Evolutionary conservation across 1,140 invertebrate species (phyloP), one percentile per base, ranked within the genome.

Genomic region (Ceratitis capitata): DNA sequence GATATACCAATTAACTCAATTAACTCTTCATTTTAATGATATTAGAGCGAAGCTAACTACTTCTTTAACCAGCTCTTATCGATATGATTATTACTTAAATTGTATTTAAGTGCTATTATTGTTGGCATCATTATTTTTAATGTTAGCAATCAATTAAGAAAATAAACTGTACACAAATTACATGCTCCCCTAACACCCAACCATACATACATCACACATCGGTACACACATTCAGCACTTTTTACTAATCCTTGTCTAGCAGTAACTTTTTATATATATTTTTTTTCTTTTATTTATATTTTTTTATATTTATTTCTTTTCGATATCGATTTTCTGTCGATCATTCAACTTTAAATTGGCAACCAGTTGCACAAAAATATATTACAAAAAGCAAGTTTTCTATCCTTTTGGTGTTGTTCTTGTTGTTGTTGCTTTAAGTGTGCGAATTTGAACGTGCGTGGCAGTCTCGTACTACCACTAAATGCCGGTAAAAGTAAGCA

Each of bases 81-180:
- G 32, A 69, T 69, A 35, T 69, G 39, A 32, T 69, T 69, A 69
- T 69, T 69, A 69, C n/a, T 14, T 45, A 12, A 29, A 49, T 82
- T 47, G n/a, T n/a, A n/a, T 49, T 82, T 45, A 14, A 51, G 42
- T 83, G 26, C 19, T 35, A 12, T 56, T 29, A 23, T 83, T 53
- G 47, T 29, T 29, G 29, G 19, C 69, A 78, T 26, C 35, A 47
- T 78, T 78, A 26, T n/a, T 47, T 45, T 89, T 89, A 89, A 89
- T 90, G 89, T 90, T 90, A 90, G 89, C 89, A 90, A 90, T 90
- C 89, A 90, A 90, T 90, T 90, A 90, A 89, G 89, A 88, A 90
- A 90, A 90, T 90, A 90, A 90, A 89, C 90, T 90, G 89, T 90
- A 90, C 89, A 90, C 89, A 90, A 90, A 90, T 78, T 78, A 39